A percentile compares a stretch with the other conserved stretches of the same genome.
These are phyloP conservation scores for Mamestra configurata DNA, from an alignment of 1,140 invertebrate genomes.

Conservation along the genomic window DNA sequence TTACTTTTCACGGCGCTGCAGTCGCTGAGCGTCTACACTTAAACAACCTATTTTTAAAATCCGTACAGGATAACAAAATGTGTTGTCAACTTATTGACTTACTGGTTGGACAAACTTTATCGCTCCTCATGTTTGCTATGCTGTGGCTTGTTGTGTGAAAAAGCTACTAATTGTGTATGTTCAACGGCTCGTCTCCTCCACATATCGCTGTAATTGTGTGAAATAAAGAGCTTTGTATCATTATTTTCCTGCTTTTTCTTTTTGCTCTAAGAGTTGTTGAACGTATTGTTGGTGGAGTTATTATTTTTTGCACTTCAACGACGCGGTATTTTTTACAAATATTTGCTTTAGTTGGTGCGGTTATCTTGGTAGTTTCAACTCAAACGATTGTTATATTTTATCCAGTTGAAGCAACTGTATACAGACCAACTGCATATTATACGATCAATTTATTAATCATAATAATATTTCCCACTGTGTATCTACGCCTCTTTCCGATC, in stretches of 20 bases:
- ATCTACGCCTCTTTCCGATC: too few relatives aligned
- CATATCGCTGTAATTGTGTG: constrained; percentile 82
- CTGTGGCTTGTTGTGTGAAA: constrained; percentile 65
- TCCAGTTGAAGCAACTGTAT: too few relatives aligned
- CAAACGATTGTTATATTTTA: not conserved
- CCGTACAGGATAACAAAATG: constrained; percentile 58
- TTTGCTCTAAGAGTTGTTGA: constrained; percentile 44
- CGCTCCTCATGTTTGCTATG: constrained; percentile 54
- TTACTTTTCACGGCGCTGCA: constrained; percentile 76
- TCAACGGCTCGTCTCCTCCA: constrained; percentile 62
- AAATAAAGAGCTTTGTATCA: constrained; percentile 85
- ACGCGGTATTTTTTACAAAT: not conserved
- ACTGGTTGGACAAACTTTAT: constrained; percentile 55
- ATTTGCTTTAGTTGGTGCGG: not conserved
- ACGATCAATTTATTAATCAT: too few relatives aligned
- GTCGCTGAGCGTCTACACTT: constrained; percentile 67
- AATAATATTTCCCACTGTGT: too few relatives aligned
- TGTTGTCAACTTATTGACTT: constrained; percentile 42
- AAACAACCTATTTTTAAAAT: constrained; percentile 61
- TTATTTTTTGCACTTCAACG: constrained; percentile 37
- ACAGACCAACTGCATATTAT: too few relatives aligned
- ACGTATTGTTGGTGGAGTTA: constrained; percentile 39
- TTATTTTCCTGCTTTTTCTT: constrained; percentile 71
- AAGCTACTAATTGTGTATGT: constrained; percentile 56
- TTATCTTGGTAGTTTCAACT: not conserved